Conservation (phyloP, 2,888 invertebrate species). For the Charanyca ferruginea region DNA sequence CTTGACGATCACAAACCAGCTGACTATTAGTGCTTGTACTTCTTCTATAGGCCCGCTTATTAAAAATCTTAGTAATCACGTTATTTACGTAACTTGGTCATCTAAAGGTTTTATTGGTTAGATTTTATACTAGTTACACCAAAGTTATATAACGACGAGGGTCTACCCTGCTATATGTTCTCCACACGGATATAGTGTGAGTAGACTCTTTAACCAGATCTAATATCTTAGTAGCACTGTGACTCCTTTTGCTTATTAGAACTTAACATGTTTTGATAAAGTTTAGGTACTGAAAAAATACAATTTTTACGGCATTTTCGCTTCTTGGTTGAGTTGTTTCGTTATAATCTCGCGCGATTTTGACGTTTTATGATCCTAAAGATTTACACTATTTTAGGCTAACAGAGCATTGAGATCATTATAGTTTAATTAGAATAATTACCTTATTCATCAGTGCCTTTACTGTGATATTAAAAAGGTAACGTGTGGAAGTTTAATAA, state of each 20-base stretch:
- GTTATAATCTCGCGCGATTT: constrained; percentile 54
- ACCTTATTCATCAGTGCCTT: constrained; percentile 21
- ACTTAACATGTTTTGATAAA: background rate
- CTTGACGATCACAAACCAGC: constrained; percentile 68
- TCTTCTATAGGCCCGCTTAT: constrained; percentile 63
- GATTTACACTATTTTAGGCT: background rate
- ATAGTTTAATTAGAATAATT: constrained; percentile 22
- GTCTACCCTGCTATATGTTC: constrained; percentile 18
- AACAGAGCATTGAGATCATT: constrained; percentile 17
- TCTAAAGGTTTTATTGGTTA: constrained; percentile 33
- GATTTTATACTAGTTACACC: constrained; percentile 50
- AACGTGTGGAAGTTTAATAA: constrained; percentile 28
- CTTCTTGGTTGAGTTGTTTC: constrained; percentile 53
- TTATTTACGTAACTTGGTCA: constrained; percentile 35
- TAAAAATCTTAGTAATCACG: constrained; percentile 48
- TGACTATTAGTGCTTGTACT: constrained; percentile 67
- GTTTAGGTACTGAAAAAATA: background rate
- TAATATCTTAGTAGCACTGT: background rate
- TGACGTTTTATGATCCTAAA: constrained; percentile 28
- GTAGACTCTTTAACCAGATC: constrained; percentile 4
- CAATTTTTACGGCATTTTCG: constrained; percentile 29
- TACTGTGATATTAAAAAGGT: constrained; percentile 34
- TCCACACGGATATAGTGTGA: constrained; percentile 22
- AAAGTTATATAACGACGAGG: constrained; percentile 51
- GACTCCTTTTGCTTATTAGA: constrained; percentile 5